phyloP scores from a whole-genome alignment of 2,113 vertebrate genomes.

The Mixornis gularis region DNA sequence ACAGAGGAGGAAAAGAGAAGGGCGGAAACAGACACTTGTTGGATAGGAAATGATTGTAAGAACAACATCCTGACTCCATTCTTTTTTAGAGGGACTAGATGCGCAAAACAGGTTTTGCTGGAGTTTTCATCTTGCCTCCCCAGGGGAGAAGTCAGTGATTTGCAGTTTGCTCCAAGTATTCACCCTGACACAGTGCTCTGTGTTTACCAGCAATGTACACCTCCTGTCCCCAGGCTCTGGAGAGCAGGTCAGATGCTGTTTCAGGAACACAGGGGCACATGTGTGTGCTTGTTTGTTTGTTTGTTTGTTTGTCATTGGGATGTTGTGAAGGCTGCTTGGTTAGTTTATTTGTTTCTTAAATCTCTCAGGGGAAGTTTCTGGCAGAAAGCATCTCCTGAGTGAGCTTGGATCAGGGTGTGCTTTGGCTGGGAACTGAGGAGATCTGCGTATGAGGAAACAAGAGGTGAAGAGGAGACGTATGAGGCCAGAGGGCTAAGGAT shows the following conservation, averaged over 20 bases:
- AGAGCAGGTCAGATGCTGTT: not conserved
- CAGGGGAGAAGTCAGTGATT: not conserved
- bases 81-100: not conserved
- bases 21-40: not conserved
- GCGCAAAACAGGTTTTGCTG: not conserved
- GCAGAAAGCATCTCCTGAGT: slow-evolving; percentile 32
- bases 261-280: not conserved
- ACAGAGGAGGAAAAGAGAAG: not conserved
- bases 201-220: not conserved
- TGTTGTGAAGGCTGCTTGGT: slow-evolving; percentile 23
- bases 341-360: slow-evolving; percentile 55
- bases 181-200: not conserved
- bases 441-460: not conserved
- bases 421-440: slow-evolving; percentile 22
- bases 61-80: not conserved
- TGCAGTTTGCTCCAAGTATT: not conserved
- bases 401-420: not conserved
- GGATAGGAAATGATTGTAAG: not conserved
- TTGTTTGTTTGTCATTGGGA: slow-evolving; percentile 18
- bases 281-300: not conserved
- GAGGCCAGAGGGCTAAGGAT: slow-evolving; percentile 6
- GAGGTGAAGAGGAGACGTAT: slow-evolving; percentile 31
- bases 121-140: not conserved
- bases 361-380: slow-evolving; percentile 45
- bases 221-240: not conserved